Percentiles rank a stretch among this genome's conserved stretches.
Evolutionary conservation across 2,888 invertebrate genomes (phyloP).

Genomic region (Amphipoea oculea): DNA sequence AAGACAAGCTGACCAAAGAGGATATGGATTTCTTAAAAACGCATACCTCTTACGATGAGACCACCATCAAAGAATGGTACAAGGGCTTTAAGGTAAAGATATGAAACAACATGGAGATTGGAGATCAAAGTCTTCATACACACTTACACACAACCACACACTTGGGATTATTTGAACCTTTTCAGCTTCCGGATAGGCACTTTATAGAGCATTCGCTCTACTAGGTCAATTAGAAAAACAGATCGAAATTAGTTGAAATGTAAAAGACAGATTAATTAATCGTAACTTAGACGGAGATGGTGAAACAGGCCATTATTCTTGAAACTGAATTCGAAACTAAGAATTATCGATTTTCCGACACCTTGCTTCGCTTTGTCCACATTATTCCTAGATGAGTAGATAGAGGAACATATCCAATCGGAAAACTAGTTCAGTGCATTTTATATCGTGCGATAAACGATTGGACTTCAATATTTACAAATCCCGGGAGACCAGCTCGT

Average conservation of each 20-base stretch:
- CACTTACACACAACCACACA: slow-evolving; percentile 9
- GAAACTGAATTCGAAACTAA: background rate
- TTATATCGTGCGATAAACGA: slow-evolving; percentile 19
- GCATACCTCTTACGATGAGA: slow-evolving; percentile 99
- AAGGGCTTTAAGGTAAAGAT: slow-evolving; percentile 98
- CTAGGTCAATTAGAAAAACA: background rate
- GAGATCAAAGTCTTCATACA: background rate
- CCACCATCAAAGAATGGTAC: slow-evolving; percentile 99
- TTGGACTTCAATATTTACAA: slow-evolving; percentile 26
- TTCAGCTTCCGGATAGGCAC: background rate
- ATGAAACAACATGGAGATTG: background rate
- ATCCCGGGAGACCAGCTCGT: background rate
- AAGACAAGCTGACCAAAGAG: slow-evolving; percentile 99
- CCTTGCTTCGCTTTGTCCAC: slow-evolving; percentile 1
- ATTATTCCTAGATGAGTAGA: slow-evolving; percentile 3
- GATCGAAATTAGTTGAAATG: background rate
- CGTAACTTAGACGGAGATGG: background rate
- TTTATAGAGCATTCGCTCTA: background rate
- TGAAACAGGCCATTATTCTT: background rate
- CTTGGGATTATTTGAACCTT: background rate
- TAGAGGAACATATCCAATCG: slow-evolving; percentile 15
- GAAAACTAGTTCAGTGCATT: slow-evolving; percentile 1
- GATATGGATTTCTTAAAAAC: slow-evolving; percentile 99
- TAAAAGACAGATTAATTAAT: background rate
- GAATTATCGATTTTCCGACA: slow-evolving; percentile 8